A percentile compares a stretch with the other conserved stretches of the same genome.
phyloP scores from a whole-genome alignment of 2,113 vertebrate genomes.

The Oncorhynchus kisutch region DNA sequence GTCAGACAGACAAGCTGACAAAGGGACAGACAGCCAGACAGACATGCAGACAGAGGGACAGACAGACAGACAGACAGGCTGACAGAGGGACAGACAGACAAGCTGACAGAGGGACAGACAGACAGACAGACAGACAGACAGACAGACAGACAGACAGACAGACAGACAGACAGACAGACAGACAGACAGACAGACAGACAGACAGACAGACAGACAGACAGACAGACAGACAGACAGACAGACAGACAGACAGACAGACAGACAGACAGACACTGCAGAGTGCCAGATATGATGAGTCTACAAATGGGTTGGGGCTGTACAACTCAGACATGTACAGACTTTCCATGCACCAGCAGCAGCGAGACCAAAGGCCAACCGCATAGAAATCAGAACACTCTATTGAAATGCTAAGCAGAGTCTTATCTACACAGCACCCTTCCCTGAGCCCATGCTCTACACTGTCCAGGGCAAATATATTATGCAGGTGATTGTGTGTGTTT shows the following conservation, averaged over 20 bases:
- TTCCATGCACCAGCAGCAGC: slow-evolving; percentile 53
- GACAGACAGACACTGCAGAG: slow-evolving; percentile 44
- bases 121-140: too few relatives aligned
- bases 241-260: background rate
- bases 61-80: too few relatives aligned
- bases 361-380: slow-evolving; percentile 70
- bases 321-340: slow-evolving; percentile 46
- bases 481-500: slow-evolving; percentile 27
- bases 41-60: too few relatives aligned
- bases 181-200: too few relatives aligned
- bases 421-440: slow-evolving; percentile 69
- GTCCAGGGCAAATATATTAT: slow-evolving; percentile 70
- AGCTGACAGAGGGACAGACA: rapidly evolving
- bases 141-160: too few relatives aligned
- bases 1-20: slow-evolving; percentile 45
- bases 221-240: too few relatives aligned
- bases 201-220: too few relatives aligned
- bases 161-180: too few relatives aligned
- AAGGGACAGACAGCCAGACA: too few relatives aligned
- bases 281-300: slow-evolving; percentile 52
- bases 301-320: slow-evolving; percentile 51
- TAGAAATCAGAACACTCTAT: slow-evolving; percentile 63
- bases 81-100: too few relatives aligned
- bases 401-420: slow-evolving; percentile 75
- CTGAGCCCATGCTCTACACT: slow-evolving; percentile 63